A percentile compares a stretch with the other conserved stretches of the same genome.
Conservation (phyloP, 2,113 vertebrate genomes). For the Brachypteracias leptosomus region DNA sequence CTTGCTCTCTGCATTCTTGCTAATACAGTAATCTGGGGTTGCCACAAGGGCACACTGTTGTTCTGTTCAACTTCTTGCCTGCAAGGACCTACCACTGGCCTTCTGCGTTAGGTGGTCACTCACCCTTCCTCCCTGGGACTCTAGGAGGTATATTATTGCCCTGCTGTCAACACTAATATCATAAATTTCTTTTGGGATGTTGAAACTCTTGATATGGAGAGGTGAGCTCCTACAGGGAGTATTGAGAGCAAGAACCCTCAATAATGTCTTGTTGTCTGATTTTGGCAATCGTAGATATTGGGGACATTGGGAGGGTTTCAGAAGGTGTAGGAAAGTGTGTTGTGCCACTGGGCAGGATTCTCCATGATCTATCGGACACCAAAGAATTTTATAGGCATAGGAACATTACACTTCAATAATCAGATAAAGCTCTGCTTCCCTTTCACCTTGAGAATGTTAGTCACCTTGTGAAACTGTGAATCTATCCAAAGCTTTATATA, state of each 20-base stretch:
- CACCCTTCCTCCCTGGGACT: background rate
- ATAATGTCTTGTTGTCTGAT: background rate
- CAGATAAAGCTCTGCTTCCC: background rate
- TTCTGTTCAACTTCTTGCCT: background rate
- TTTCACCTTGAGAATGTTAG: background rate
- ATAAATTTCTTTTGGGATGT: background rate
- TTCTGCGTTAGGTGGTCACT: background rate
- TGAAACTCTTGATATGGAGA: background rate
- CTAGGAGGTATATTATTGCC: background rate
- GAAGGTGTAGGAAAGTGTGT: background rate
- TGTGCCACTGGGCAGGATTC: background rate
- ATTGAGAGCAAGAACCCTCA: background rate
- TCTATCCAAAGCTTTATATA: background rate
- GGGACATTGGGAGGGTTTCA: background rate
- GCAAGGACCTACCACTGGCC: background rate
- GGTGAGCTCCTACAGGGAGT: background rate
- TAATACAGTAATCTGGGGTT: background rate
- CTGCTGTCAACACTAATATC: background rate
- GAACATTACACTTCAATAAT: background rate
- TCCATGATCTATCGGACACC: background rate
- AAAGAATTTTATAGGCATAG: background rate
- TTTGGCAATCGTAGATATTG: background rate
- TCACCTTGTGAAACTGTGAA: background rate
- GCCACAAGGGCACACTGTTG: background rate
- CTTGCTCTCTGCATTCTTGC: background rate